phyloP scores from a whole-genome alignment of 2,113 vertebrate genomes.

The Copsychus sechellarum region DNA sequence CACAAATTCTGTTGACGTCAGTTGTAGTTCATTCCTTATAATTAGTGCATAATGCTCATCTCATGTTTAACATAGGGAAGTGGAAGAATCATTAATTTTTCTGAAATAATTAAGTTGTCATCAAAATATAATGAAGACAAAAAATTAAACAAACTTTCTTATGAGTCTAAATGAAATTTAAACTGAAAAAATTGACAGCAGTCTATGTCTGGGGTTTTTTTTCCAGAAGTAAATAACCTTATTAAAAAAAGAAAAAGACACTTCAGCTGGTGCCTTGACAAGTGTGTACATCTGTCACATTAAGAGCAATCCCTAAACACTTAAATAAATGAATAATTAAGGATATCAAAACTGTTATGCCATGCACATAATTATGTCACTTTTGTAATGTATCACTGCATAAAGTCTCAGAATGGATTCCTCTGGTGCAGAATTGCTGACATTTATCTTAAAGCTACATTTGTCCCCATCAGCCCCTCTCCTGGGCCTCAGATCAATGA shows the following conservation, averaged over 20 bases:
- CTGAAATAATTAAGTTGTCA: slow-evolving; percentile 33
- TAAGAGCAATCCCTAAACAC: not conserved
- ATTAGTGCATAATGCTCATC: slow-evolving; percentile 34
- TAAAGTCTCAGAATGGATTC: not conserved
- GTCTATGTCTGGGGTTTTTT: not conserved
- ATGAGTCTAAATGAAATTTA: not conserved
- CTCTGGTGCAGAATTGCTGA: not conserved
- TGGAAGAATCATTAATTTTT: slow-evolving; percentile 17
- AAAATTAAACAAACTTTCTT: slow-evolving; percentile 24
- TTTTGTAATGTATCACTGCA: not conserved
- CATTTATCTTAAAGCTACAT: not conserved
- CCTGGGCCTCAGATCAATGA: not conserved
- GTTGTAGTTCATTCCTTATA: slow-evolving; percentile 8
- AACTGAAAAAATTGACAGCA: not conserved
- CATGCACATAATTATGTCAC: not conserved
- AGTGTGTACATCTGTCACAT: not conserved
- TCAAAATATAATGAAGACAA: slow-evolving; percentile 22
- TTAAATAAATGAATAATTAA: slow-evolving; percentile 2
- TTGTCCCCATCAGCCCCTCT: not conserved
- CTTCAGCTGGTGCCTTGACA: not conserved
- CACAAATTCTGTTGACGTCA: slow-evolving; percentile 44
- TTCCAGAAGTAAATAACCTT: not conserved
- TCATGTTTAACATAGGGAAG: not conserved
- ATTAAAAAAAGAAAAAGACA: not conserved
- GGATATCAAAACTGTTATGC: not conserved